A percentile compares a stretch with the other conserved stretches of the same genome.
Evolutionary conservation across 2,113 vertebrate genomes (phyloP).

Genomic region (Glareola pratincola): DNA sequence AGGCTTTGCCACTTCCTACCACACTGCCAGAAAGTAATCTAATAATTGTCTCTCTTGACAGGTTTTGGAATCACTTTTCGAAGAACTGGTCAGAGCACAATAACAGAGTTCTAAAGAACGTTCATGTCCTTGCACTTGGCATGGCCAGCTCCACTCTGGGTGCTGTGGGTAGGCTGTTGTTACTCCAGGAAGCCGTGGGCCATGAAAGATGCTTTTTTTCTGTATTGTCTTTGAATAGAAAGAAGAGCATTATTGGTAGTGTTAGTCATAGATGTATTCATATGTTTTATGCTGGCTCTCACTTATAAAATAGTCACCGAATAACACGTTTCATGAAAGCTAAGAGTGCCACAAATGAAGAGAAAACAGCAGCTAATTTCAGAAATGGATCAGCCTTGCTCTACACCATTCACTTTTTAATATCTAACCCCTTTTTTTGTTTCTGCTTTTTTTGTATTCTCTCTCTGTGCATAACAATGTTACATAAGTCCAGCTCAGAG

Average conservation of each 20-base stretch:
- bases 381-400: background rate
- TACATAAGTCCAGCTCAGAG: constrained; percentile 29
- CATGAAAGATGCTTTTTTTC: background rate
- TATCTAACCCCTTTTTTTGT: background rate
- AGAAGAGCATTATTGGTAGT: background rate
- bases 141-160: background rate
- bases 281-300: background rate
- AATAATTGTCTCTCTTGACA: background rate
- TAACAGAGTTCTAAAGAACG: background rate
- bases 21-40: background rate
- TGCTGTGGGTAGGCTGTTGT: background rate
- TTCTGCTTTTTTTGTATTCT: background rate
- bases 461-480: accelerated
- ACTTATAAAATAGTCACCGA: background rate
- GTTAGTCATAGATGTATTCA: background rate
- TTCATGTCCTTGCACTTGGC: accelerated
- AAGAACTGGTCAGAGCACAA: background rate
- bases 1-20: background rate
- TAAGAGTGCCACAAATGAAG: background rate
- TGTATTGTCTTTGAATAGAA: background rate
- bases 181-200: background rate
- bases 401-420: constrained; percentile 17
- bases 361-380: background rate
- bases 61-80: background rate
- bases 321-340: background rate